Base-by-base conservation (phyloP, 2,888 invertebrate species). In the Apomyelois bistriatella region DNA sequence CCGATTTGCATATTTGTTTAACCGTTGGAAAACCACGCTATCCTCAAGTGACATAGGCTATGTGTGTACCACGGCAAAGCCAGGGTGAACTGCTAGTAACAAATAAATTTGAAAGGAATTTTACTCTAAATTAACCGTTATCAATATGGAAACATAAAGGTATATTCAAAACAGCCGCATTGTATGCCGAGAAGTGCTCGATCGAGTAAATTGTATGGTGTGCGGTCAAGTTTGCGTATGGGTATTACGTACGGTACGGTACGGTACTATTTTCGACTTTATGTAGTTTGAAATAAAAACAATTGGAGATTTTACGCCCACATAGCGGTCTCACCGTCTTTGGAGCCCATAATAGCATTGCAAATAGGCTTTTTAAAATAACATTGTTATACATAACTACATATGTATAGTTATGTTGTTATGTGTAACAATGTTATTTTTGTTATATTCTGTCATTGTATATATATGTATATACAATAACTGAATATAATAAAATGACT, bases 151-250 rank as follows among this genome's bases (percentile, higher is more conserved):
- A 37, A 43, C 12, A 32, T 15, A 52, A 28, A 52, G 43, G 15
- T 36, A 35, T 43, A 37, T 43, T 43, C 15, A 52, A 52, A 51
- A 52, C 13, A 43, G 43, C 36, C 12, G 22, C 37, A 36, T 52
- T 52, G 43, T 52, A 35, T 43, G 68, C 68, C 66, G 67, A 73
- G 68, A 72, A 64, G 65, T 65, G 65, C 70, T 66, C 66, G 59
- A 43, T 10, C 10, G 57, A 68, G 72, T 73, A 77, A 76, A 79
- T 79, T 75, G 77, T 72, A 72, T 65, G 67, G 71, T 67, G 59
- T 57, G 52, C 43, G 43, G 52, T 53, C 35, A 22, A 53, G 43
- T 51, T 42, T 22, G 15, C 28, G 16, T n/a, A n/a, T n/a, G 10
- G 36, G 36, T 5, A 15, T 15, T 36, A 35, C 10, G 16, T 50